Evolutionary conservation across 2,797 vertebrate genomes (phyloP).

Genomic region (Pseudocheirus occidentalis): DNA sequence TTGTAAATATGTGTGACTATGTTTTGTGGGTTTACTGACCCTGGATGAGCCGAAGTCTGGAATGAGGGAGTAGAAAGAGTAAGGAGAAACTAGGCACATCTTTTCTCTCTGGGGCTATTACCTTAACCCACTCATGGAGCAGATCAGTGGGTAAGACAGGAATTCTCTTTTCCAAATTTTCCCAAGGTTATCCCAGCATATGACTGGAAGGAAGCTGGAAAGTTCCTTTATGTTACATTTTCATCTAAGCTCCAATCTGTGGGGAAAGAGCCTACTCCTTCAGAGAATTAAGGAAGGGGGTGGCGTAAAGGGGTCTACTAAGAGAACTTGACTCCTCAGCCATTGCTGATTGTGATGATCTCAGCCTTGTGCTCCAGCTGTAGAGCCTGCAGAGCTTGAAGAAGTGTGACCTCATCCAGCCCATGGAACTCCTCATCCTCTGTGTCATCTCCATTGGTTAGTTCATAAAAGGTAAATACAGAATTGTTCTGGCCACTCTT

Average conservation of each 20-base stretch:
- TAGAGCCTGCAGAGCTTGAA: slow-evolving; percentile 93
- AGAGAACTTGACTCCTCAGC: slow-evolving; percentile 98
- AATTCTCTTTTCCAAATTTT: slow-evolving; percentile 23
- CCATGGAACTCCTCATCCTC: slow-evolving; percentile 96
- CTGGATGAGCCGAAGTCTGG: slow-evolving; percentile 39
- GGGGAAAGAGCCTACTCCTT: slow-evolving; percentile 62
- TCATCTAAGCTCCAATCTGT: slow-evolving; percentile 64
- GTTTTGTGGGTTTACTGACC: slow-evolving; percentile 59
- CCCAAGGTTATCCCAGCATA: slow-evolving; percentile 39
- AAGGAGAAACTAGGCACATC: slow-evolving; percentile 44
- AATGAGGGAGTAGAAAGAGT: slow-evolving; percentile 50
- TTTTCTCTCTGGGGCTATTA: slow-evolving; percentile 45
- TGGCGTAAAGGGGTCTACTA: slow-evolving; percentile 81
- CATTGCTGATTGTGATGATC: slow-evolving; percentile 93
- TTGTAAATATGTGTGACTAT: slow-evolving; percentile 51
- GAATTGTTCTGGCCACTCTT: no score
- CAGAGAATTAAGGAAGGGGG: slow-evolving; percentile 65
- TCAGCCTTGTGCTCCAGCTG: slow-evolving; percentile 96
- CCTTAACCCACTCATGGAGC: slow-evolving; percentile 45
- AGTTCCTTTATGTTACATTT: slow-evolving; percentile 65
- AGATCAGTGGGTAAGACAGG: slow-evolving; percentile 19
- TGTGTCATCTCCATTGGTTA: slow-evolving; percentile 94
- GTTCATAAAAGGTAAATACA: slow-evolving; percentile 95
- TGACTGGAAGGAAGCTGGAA: slow-evolving; percentile 6
- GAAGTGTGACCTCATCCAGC: slow-evolving; percentile 94